These are phyloP conservation scores for Aepyceros melampus DNA, from an alignment of 2,113 vertebrate species.

Conservation along the genomic window DNA sequence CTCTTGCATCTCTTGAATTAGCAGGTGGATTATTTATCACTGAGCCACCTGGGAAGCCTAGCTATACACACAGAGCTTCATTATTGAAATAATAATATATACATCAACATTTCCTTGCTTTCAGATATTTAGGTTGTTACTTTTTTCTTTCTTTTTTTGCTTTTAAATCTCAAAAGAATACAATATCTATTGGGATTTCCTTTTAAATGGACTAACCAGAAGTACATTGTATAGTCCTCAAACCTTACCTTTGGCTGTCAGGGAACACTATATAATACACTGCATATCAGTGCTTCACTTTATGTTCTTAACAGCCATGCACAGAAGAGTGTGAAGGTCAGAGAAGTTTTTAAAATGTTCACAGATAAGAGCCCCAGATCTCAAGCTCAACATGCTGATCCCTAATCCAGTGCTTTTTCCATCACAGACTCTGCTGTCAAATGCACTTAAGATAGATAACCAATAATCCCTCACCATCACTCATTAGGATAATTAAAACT, in stretches of 20 bases:
- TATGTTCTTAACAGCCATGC: neutral
- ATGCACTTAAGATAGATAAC: neutral
- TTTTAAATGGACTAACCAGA: neutral
- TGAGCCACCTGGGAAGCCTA: neutral
- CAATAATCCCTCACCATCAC: neutral
- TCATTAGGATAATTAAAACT: neutral
- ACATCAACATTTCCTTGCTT: neutral
- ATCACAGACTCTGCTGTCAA: neutral
- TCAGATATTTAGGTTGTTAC: neutral
- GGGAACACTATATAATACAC: neutral
- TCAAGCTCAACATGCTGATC: neutral
- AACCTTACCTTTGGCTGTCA: neutral
- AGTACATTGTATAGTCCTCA: neutral
- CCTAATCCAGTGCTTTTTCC: neutral
- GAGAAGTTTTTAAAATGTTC: neutral
- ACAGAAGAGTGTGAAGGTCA: neutral
- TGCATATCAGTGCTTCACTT: neutral
- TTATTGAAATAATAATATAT: neutral
- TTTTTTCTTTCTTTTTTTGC: neutral
- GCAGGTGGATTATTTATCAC: neutral
- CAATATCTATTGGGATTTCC: neutral
- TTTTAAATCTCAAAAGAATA: constrained; percentile 9
- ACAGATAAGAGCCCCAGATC: neutral
- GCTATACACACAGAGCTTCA: neutral
- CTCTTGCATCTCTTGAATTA: neutral